Evolutionary conservation across 2,888 invertebrate species (phyloP), one percentile per base, ranked within the genome.

Genomic region (Amitus sp.): DNA sequence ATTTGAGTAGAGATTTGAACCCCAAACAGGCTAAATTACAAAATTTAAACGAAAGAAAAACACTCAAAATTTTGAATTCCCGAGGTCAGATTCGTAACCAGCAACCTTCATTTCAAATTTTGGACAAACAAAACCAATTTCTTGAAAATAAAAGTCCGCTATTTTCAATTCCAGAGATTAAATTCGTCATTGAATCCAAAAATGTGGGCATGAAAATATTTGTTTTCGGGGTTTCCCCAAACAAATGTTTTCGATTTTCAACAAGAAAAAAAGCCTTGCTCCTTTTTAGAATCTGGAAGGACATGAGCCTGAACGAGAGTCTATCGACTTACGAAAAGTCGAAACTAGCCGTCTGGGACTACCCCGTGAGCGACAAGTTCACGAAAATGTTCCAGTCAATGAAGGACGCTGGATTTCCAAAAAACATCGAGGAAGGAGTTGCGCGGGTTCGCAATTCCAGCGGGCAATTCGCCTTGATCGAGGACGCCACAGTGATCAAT

Each of bases 301-400:
- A 96, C 72, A 95, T 98, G 93, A 96, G 96, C 28, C 83, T 98
- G 17, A 96, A 98, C 80, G 97, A 98, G 82, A 95, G 94, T 50
- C 82, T 98, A 47, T 89, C 90, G 17, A 93, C 95, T 56, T 88
- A 94, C 2, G 96, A 98, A 77, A 86, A 97, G 23, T 94, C 97
- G 0, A 94, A 96, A 80, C 82, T 98, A 12, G 98, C 98, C 0
- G 98, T 98, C 0, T 98, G 98, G 98, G 98, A 98, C 80, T 98
- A 98, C 80, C 98, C 98, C 0, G 96, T 98, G 0, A 96, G 96
- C 74, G 97, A 98, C 83, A 98, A 96, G 77, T 98, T 96, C 82
- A 98, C 96, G 34, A 98, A 98, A 83, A 96, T 99, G 92, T 97
- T 97, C 94, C 94, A 96, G 79, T 94, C 95, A 0, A 98, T 98